Conservation (phyloP, 2,888 invertebrate species). For the Allygus modestus region DNA sequence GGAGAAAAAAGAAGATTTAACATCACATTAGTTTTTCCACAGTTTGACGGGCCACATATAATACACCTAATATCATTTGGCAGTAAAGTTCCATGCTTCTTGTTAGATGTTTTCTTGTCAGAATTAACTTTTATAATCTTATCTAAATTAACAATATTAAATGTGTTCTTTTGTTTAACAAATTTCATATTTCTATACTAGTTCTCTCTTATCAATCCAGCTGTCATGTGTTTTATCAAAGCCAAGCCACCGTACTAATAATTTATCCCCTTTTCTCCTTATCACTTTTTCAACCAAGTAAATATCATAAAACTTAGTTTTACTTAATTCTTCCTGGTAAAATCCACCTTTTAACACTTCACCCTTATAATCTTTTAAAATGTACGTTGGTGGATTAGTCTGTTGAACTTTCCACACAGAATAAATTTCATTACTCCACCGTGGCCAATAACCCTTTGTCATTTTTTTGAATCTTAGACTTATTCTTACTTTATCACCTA, state of each 20-base stretch:
- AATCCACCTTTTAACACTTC: not conserved
- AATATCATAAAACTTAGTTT: slow-evolving; percentile 5
- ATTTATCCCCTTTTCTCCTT: not conserved
- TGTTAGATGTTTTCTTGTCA: not conserved
- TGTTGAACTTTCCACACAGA: not conserved
- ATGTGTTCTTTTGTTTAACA: not conserved
- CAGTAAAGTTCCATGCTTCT: slow-evolving; percentile 5
- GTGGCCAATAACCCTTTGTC: slow-evolving; percentile 19
- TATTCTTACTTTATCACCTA: slow-evolving; percentile 18
- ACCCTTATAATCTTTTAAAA: slow-evolving; percentile 22
- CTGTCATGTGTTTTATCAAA: slow-evolving; percentile 24
- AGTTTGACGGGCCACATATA: slow-evolving; percentile 9
- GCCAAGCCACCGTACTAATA: slow-evolving; percentile 26
- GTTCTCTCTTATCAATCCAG: slow-evolving; percentile 26
- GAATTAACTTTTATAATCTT: not conserved
- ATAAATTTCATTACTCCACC: slow-evolving; percentile 36
- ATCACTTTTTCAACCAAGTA: slow-evolving; percentile 26
- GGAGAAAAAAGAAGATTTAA: not conserved
- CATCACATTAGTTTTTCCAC: slow-evolving; percentile 29
- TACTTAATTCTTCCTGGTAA: slow-evolving; percentile 12
- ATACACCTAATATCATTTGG: slow-evolving; percentile 43
- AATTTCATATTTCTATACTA: slow-evolving; percentile 26
- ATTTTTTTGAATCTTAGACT: not conserved
- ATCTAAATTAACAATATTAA: slow-evolving; percentile 9
- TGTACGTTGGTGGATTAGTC: not conserved